These are phyloP conservation scores for Pongo pygmaeus DNA, from an alignment of 2,113 vertebrate species.

Conservation along the genomic window DNA sequence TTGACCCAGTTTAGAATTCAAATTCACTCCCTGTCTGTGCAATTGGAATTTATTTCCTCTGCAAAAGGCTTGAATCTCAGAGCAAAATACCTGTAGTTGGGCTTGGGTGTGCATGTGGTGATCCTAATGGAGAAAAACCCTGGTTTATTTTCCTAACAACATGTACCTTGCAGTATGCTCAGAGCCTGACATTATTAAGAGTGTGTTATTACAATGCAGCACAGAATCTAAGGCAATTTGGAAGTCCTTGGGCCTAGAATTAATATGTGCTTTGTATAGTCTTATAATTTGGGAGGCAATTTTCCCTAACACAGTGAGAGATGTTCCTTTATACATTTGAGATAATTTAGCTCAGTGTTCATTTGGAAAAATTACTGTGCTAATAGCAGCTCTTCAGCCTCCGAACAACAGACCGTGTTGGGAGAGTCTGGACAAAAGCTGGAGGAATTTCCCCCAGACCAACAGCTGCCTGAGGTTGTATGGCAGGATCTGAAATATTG, in stretches of 20 bases:
- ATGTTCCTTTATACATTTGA: slow-evolving; percentile 69
- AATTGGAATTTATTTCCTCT: slow-evolving; percentile 62
- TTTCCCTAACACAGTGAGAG: slow-evolving; percentile 75
- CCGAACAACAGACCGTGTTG: slow-evolving; percentile 21
- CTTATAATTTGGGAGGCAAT: slow-evolving; percentile 77
- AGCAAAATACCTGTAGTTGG: slow-evolving; percentile 36
- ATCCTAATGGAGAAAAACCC: slow-evolving; percentile 45
- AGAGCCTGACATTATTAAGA: slow-evolving; percentile 46
- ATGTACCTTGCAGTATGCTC: background rate
- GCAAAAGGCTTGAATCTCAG: slow-evolving; percentile 56
- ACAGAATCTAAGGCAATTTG: slow-evolving; percentile 66
- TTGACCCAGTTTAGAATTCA: slow-evolving; percentile 67
- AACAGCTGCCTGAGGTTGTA: slow-evolving; percentile 42
- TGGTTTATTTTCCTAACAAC: slow-evolving; percentile 57
- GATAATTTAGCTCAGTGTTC: slow-evolving; percentile 77
- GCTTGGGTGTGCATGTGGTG: background rate
- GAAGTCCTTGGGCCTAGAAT: slow-evolving; percentile 71
- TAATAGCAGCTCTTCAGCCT: slow-evolving; percentile 72
- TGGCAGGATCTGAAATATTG: background rate
- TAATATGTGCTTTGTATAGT: slow-evolving; percentile 77
- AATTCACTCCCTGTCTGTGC: slow-evolving; percentile 31
- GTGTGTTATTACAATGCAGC: slow-evolving; percentile 47
- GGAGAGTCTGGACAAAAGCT: slow-evolving; percentile 62
- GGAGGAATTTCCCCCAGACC: slow-evolving; percentile 58
- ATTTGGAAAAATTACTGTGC: slow-evolving; percentile 75